These are phyloP conservation scores for Cyclophora albipunctata DNA, from an alignment of 2,888 invertebrate genomes.

Conservation along the genomic window DNA sequence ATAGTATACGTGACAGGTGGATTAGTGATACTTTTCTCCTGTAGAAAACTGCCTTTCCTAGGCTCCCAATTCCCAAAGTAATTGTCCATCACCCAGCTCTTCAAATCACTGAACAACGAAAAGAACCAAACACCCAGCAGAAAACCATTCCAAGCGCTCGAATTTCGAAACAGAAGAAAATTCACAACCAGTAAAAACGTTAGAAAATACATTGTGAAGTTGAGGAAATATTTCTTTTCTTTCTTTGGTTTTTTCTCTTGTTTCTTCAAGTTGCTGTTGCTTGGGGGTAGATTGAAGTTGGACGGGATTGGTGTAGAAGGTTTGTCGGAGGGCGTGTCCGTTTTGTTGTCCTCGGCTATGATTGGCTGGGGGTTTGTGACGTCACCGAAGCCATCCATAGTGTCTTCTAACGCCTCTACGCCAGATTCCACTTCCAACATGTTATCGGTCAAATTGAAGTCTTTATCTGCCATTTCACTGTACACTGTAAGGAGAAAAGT, in stretches of 20 bases:
- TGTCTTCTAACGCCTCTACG: slow-evolving; percentile 68
- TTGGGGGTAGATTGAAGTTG: slow-evolving; percentile 48
- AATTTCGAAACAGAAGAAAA: slow-evolving; percentile 54
- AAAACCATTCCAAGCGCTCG: slow-evolving; percentile 61
- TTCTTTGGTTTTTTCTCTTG: slow-evolving; percentile 14
- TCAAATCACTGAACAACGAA: slow-evolving; percentile 44
- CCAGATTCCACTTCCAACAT: slow-evolving; percentile 68
- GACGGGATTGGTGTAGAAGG: slow-evolving; percentile 21
- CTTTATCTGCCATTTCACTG: slow-evolving; percentile 47
- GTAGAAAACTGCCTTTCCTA: slow-evolving; percentile 31
- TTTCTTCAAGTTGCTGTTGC: slow-evolving; percentile 37
- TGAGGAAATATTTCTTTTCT: slow-evolving; percentile 42
- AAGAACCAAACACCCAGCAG: slow-evolving; percentile 62
- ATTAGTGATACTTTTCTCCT: slow-evolving; percentile 36
- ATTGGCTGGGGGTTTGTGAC: slow-evolving; percentile 31
- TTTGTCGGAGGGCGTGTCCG: slow-evolving; percentile 22
- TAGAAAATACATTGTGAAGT: slow-evolving; percentile 53
- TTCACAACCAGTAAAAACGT: slow-evolving; percentile 50
- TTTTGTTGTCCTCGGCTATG: slow-evolving; percentile 20
- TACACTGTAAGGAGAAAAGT: slow-evolving; percentile 26
- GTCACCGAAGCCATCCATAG: slow-evolving; percentile 48
- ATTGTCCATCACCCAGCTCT: slow-evolving; percentile 54
- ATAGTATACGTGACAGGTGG: slow-evolving; percentile 66
- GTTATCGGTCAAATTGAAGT: slow-evolving; percentile 36
- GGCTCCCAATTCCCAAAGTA: slow-evolving; percentile 55